phyloP scores from a whole-genome alignment of 1,140 invertebrate species.

The Trichoplusia ni region DNA sequence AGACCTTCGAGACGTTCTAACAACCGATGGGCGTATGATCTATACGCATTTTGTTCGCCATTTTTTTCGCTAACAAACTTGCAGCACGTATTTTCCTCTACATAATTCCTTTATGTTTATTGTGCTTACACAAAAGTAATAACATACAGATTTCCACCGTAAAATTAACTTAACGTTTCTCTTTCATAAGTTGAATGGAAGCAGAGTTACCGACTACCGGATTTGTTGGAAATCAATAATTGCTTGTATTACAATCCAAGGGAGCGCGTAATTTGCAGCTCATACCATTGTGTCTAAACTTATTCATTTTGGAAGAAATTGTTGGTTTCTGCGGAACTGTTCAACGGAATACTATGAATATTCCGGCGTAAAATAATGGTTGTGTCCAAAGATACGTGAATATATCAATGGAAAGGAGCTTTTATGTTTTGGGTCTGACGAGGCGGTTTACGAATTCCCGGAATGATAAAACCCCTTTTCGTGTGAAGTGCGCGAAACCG shows the following conservation, averaged over 20 bases:
- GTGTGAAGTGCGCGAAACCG: conserved; percentile 45
- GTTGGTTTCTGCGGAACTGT: conserved; percentile 6
- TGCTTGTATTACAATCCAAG: conserved; percentile 33
- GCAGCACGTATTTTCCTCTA: background rate
- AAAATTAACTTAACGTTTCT: conserved; percentile 31
- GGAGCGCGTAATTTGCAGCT: conserved; percentile 13
- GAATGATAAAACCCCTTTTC: conserved; percentile 63
- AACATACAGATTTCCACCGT: conserved; percentile 22
- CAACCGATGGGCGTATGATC: conserved; percentile 6
- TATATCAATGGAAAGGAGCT: conserved; percentile 38
- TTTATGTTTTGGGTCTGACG: conserved; percentile 37
- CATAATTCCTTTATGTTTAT: conserved; percentile 14
- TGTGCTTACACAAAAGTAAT: conserved; percentile 12
- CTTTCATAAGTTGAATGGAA: conserved; percentile 12
- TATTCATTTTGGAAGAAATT: background rate
- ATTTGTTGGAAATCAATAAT: conserved; percentile 48
- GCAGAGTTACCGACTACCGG: conserved; percentile 44
- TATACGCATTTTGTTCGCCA: background rate
- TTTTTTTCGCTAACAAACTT: background rate
- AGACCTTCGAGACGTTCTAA: background rate
- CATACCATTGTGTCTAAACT: conserved; percentile 33
- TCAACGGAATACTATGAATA: background rate
- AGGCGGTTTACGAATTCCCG: conserved; percentile 43
- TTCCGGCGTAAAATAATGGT: conserved; percentile 8
- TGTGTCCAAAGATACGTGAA: conserved; percentile 34